These are phyloP conservation scores for Falco peregrinus DNA, from an alignment of 2,797 vertebrate genomes.

Conservation along the genomic window DNA sequence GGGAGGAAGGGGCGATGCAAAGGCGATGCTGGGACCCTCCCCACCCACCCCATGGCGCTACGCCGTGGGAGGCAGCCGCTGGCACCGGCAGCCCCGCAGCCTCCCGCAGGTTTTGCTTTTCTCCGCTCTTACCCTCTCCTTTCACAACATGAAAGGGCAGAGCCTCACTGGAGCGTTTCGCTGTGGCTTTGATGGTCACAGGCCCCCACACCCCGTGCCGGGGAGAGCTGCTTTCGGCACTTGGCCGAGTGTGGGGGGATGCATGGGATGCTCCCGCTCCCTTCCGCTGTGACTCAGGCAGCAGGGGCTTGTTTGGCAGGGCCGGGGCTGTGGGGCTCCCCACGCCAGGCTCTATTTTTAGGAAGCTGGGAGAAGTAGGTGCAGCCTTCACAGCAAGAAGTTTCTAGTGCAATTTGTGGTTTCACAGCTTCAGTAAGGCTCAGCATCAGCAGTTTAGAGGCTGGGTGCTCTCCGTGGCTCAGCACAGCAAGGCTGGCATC, in stretches of 20 bases:
- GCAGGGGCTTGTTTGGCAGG: slow-evolving; percentile 41
- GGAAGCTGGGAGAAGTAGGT: slow-evolving; percentile 66
- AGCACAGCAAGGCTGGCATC: not conserved
- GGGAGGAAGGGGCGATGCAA: slow-evolving; percentile 38
- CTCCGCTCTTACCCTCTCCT: slow-evolving; percentile 60
- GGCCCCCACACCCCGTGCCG: not conserved
- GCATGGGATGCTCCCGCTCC: not conserved
- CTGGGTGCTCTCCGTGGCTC: not conserved
- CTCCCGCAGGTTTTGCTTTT: slow-evolving; percentile 56
- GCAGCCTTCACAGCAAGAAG: slow-evolving; percentile 39
- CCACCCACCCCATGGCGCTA: slow-evolving; percentile 45
- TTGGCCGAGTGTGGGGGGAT: not conserved
- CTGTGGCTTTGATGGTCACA: slow-evolving; percentile 50
- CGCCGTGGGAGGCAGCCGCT: slow-evolving; percentile 50
- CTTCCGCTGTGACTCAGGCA: slow-evolving; percentile 70
- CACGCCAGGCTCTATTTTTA: slow-evolving; percentile 71
- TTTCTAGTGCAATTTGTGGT: slow-evolving; percentile 57
- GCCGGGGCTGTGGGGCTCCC: slow-evolving; percentile 3
- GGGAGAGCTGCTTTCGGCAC: not conserved
- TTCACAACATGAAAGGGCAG: slow-evolving; percentile 60
- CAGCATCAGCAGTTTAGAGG: not conserved
- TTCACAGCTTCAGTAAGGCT: not conserved
- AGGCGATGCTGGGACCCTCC: slow-evolving; percentile 36
- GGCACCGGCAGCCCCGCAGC: not conserved
- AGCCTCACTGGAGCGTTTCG: slow-evolving; percentile 44